These are phyloP conservation scores for Chalcosyrphus nemorum DNA, from an alignment of 2,888 invertebrate genomes.

Conservation along the genomic window DNA sequence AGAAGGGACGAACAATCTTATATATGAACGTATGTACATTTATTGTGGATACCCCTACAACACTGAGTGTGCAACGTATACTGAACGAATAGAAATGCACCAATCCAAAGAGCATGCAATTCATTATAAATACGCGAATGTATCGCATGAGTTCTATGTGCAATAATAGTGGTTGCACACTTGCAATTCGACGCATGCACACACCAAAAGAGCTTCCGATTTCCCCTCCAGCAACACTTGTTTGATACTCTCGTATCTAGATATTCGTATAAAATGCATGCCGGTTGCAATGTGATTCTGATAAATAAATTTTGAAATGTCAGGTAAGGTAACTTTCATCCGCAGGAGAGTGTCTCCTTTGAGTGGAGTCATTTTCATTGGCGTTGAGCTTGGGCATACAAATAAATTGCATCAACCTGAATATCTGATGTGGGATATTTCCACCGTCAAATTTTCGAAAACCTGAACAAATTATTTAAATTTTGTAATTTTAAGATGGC, in stretches of 20 bases:
- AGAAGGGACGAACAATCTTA: conserved; percentile 52
- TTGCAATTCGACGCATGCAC: conserved; percentile 69
- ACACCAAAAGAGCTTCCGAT: conserved; percentile 46
- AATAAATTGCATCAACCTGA: background rate
- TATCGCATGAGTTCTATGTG: conserved; percentile 19
- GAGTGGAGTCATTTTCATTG: background rate
- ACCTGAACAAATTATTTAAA: too few relatives aligned
- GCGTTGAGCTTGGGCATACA: background rate
- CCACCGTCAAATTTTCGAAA: too few relatives aligned
- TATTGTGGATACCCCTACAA: conserved; percentile 33
- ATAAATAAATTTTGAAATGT: background rate
- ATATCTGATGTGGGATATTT: too few relatives aligned
- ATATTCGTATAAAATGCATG: conserved; percentile 28
- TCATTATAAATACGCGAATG: conserved; percentile 22
- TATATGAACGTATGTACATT: conserved; percentile 10
- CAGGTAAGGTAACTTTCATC: background rate
- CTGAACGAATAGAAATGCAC: conserved; percentile 41
- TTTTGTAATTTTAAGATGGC: too few relatives aligned
- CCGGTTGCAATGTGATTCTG: conserved; percentile 22
- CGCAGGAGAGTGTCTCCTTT: background rate
- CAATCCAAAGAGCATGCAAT: conserved; percentile 65
- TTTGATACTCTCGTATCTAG: conserved; percentile 10
- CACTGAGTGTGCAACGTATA: conserved; percentile 44
- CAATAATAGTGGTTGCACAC: conserved; percentile 51
- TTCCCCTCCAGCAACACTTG: conserved; percentile 60